A percentile compares a stretch with the other conserved stretches of the same genome.
These are phyloP conservation scores for Tapirus indicus DNA, from an alignment of 2,797 vertebrate genomes.

Conservation along the genomic window DNA sequence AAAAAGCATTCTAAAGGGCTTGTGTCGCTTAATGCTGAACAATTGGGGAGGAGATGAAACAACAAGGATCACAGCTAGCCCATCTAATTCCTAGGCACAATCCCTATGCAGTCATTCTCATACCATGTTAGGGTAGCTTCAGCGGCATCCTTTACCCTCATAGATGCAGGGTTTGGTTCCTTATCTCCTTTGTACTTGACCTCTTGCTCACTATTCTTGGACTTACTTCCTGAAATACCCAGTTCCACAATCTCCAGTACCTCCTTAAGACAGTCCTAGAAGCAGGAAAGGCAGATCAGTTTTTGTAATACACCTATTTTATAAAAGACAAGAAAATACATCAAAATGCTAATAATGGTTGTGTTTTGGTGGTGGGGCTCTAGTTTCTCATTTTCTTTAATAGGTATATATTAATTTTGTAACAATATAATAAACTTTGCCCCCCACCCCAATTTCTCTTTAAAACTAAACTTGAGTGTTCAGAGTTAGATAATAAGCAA, in stretches of 20 bases:
- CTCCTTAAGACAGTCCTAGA: conserved; percentile 95
- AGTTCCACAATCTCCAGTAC: conserved; percentile 97
- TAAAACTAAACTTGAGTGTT: conserved; percentile 61
- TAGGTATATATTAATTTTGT: conserved; percentile 13
- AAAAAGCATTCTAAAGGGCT: conserved; percentile 1
- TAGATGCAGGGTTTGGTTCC: conserved; percentile 95
- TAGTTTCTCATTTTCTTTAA: conserved; percentile 52
- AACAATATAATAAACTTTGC: conserved; percentile 42
- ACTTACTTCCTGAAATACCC: conserved; percentile 96
- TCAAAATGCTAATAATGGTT: not conserved
- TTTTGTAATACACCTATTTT: conserved; percentile 49
- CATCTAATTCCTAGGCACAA: not conserved
- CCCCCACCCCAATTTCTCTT: conserved; percentile 1
- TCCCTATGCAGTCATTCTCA: conserved; percentile 63
- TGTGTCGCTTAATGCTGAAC: not conserved
- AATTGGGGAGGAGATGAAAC: not conserved
- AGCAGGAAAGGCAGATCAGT: conserved; percentile 39
- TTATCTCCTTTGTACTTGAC: conserved; percentile 95
- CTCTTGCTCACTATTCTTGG: conserved; percentile 93
- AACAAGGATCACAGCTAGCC: not conserved
- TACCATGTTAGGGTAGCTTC: conserved; percentile 97
- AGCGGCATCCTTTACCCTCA: conserved; percentile 97
- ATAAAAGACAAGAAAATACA: conserved; percentile 44
- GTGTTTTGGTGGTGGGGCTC: not conserved
- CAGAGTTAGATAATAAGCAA: not conserved